phyloP scores from a whole-genome alignment of 2,113 vertebrate genomes.

The Platysternon megacephalum region DNA sequence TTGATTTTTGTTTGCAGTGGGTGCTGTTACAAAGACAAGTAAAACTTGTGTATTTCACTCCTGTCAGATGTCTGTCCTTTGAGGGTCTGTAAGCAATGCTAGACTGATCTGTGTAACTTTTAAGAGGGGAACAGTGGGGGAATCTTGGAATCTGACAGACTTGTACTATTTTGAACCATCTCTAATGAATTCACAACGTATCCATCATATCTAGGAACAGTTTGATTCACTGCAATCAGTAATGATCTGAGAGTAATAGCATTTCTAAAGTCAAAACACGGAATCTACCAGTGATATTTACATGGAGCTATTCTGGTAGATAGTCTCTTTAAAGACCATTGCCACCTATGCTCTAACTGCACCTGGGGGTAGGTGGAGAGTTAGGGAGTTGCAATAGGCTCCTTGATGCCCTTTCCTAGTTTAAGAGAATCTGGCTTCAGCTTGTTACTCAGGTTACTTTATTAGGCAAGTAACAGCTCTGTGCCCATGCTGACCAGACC shows the following conservation, averaged over 20 bases:
- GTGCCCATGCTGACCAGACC: neutral
- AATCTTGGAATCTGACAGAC: neutral
- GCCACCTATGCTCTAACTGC: neutral
- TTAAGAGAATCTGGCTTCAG: neutral
- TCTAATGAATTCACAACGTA: neutral
- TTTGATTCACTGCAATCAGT: neutral
- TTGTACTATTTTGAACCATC: neutral
- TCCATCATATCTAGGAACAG: neutral
- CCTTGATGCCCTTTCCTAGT: neutral
- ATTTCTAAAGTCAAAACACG: too few species aligned
- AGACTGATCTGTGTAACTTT: constrained; percentile 7
- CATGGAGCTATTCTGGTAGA: neutral
- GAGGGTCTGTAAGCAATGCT: neutral
- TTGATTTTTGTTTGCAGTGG: neutral
- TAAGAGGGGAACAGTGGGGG: neutral
- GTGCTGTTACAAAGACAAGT: neutral
- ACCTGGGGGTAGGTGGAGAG: neutral
- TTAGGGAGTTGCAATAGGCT: neutral
- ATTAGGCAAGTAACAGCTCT: neutral
- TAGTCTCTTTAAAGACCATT: neutral
- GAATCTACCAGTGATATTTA: too few species aligned
- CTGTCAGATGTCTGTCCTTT: neutral
- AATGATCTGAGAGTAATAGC: neutral
- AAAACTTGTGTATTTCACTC: neutral
- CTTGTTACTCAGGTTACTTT: neutral